phyloP scores from a whole-genome alignment of 1,140 invertebrate genomes.

The Asbolus verrucosus region DNA sequence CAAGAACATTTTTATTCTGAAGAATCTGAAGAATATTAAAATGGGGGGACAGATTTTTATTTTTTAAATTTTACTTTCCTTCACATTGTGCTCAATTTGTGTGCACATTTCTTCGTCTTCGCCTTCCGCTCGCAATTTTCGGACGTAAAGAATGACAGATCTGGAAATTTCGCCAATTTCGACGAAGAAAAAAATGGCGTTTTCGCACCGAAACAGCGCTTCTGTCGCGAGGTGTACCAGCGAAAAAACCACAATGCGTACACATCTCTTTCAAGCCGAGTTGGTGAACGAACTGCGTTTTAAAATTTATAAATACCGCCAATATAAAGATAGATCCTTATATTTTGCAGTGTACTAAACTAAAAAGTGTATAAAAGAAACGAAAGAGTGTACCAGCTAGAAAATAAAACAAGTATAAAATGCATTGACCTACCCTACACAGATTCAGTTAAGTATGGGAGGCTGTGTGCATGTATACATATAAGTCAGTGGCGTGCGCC shows the following conservation, averaged over 20 bases:
- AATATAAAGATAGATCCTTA: slow-evolving; percentile 61
- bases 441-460: slow-evolving; percentile 64
- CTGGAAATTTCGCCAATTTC: too few relatives aligned
- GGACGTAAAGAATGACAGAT: too few relatives aligned
- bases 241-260: slow-evolving; percentile 25
- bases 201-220: too few relatives aligned
- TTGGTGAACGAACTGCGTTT: slow-evolving; percentile 40
- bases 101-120: too few relatives aligned
- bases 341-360: slow-evolving; percentile 60
- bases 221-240: background rate
- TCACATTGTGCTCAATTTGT: too few relatives aligned
- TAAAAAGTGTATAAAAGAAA: slow-evolving; percentile 43
- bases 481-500: slow-evolving; percentile 60
- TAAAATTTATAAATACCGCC: slow-evolving; percentile 52
- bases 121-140: too few relatives aligned
- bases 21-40: too few relatives aligned
- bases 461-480: slow-evolving; percentile 65
- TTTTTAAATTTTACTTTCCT: too few relatives aligned
- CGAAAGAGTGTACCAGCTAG: slow-evolving; percentile 56
- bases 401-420: slow-evolving; percentile 65
- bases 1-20: too few relatives aligned
- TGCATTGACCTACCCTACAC: slow-evolving; percentile 66
- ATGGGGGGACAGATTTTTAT: too few relatives aligned
- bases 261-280: background rate
- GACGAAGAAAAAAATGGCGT: too few relatives aligned